phyloP scores from a whole-genome alignment of 2,113 vertebrate species.

The Megaceryle torquata region DNA sequence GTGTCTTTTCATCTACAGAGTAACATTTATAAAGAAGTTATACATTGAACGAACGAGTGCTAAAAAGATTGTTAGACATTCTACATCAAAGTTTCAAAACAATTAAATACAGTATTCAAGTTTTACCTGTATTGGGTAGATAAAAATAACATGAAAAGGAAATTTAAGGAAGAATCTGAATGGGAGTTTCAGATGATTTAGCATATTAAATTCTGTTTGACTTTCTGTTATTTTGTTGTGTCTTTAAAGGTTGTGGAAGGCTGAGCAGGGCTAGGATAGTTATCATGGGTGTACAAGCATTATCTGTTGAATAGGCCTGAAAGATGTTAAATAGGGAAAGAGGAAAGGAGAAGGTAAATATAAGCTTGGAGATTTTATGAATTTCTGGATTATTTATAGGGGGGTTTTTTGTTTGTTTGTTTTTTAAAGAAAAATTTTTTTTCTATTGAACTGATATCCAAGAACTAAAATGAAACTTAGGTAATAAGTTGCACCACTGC shows the following conservation, averaged over 20 bases:
- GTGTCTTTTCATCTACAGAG: background rate
- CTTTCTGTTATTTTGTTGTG: background rate
- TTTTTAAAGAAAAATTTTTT: background rate
- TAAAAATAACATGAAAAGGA: background rate
- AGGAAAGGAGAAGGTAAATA: background rate
- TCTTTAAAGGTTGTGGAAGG: background rate
- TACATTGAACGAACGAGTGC: background rate
- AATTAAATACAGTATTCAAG: background rate
- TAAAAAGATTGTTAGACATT: background rate
- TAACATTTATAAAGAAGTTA: background rate
- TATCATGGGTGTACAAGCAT: background rate
- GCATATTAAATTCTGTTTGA: background rate
- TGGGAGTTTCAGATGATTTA: background rate
- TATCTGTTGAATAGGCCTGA: background rate
- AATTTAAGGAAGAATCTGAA: background rate
- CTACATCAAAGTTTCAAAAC: background rate
- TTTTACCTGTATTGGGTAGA: background rate
- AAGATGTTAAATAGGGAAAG: background rate
- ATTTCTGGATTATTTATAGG: background rate
- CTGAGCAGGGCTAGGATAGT: background rate
- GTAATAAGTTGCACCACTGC: slow-evolving; percentile 59
- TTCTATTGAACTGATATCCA: background rate
- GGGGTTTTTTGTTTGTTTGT: background rate
- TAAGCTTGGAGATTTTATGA: background rate
- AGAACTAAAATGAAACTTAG: slow-evolving; percentile 22